Evolutionary conservation across 2,113 vertebrate genomes (phyloP).

Genomic region (Ursus arctos): DNA sequence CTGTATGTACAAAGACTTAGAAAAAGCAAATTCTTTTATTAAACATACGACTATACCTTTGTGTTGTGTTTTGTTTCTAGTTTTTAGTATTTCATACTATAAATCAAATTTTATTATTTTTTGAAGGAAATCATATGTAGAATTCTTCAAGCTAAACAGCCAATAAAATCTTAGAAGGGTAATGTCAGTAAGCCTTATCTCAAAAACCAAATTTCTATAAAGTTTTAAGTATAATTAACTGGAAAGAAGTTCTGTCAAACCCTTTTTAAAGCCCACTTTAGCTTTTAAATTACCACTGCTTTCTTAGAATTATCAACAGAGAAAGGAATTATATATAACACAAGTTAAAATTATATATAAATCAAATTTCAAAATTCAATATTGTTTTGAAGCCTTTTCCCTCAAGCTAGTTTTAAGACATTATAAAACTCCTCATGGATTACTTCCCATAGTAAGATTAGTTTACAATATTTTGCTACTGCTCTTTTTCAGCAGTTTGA

Average conservation of each 20-base stretch:
- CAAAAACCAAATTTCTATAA: neutral
- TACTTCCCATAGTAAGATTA: neutral
- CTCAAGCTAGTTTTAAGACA: neutral
- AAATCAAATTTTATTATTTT: constrained; percentile 15
- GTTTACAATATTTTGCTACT: constrained; percentile 26
- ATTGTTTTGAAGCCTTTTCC: constrained; percentile 38
- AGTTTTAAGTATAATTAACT: constrained; percentile 16
- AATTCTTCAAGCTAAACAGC: constrained; percentile 17
- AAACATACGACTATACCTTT: neutral
- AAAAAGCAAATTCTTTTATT: neutral
- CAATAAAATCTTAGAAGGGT: constrained; percentile 25
- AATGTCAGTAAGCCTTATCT: constrained; percentile 3
- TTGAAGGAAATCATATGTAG: neutral
- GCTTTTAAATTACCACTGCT: neutral
- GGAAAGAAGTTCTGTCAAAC: neutral
- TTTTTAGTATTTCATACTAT: constrained; percentile 22
- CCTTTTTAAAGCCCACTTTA: constrained; percentile 20
- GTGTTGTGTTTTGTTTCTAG: neutral
- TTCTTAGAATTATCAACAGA: neutral
- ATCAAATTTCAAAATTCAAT: constrained; percentile 18
- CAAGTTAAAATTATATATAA: neutral
- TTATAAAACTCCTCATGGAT: constrained; percentile 2
- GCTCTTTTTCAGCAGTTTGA: constrained; percentile 41
- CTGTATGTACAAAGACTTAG: neutral
- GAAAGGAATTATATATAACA: constrained; percentile 42